Conservation (phyloP, 1,140 invertebrate species). For the Schlechtendalia chinensis region DNA sequence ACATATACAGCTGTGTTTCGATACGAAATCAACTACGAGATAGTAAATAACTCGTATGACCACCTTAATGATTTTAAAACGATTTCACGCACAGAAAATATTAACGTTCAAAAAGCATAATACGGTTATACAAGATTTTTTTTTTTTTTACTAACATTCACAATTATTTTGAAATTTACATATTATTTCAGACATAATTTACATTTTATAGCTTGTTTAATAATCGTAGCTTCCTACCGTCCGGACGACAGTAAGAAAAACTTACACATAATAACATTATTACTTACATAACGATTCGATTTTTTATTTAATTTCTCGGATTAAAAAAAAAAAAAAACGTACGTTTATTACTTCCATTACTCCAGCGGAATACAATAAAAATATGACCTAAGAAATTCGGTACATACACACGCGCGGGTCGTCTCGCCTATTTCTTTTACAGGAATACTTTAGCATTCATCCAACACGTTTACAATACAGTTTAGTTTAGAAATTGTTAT, state of each 20-base stretch:
- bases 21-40: background rate
- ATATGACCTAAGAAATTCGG: background rate
- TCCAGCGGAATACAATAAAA: background rate
- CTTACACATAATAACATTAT: background rate
- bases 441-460: too few species aligned
- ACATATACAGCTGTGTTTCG: background rate
- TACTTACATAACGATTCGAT: constrained; percentile 10
- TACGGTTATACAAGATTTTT: constrained; percentile 3
- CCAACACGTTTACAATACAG: too few species aligned
- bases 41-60: background rate
- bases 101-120: background rate
- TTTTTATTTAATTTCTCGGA: background rate
- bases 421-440: too few species aligned
- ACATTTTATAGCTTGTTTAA: constrained; percentile 26
- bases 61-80: constrained; percentile 13
- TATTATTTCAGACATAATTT: constrained; percentile 32
- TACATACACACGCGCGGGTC: too few species aligned
- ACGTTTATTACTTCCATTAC: background rate
- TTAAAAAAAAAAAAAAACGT: background rate
- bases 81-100: background rate
- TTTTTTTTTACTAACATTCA: background rate
- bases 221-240: constrained; percentile 25
- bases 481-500: too few species aligned
- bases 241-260: background rate
- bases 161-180: background rate